Evolutionary conservation across 2,888 invertebrate species (phyloP), one percentile per base, ranked within the genome.

Genomic region (Macropis europaea): DNA sequence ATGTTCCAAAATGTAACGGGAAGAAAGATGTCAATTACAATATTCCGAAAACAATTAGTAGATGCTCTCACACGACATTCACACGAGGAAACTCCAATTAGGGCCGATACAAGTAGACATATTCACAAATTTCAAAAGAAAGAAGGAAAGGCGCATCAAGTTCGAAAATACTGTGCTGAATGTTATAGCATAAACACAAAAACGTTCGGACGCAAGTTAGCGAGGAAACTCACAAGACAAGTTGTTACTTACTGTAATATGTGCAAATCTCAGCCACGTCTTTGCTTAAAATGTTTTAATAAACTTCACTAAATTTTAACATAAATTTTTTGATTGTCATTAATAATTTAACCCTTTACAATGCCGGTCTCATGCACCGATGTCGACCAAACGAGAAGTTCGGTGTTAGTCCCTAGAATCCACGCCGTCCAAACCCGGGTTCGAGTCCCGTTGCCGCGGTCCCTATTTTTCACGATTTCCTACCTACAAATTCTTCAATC

Each of bases 211-310:
- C 47, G 52, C 53, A 2, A 45, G 13, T 9, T 30, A 59, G 60
- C 67, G 17, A 67, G 9, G 34, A 60, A 67, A 26, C 3, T n/a
- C 9, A 67, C 52, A 26, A 64, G 50, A 42, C n/a, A 68, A 42
- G 48, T 45, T 6, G 68, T 67, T 30, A 53, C 67, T 0, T 68
- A 45, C 38, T 67, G 59, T 47, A 4, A 61, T 52, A 54, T 48
- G 61, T 54, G 62, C 32, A 62, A 34, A 53, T 53, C 45, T 17
- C 28, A 36, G 30, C 45, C 40, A 48, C 34, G 53, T 59, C 24
- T 61, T 61, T 54, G 45, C 24, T 59, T 52, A 59, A 2, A 59
- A 42, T 66, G 66, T 48, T 59, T 66, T 48, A 57, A 57, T 54
- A 57, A 57, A 43, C 22, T 56, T 32, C n/a, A 42, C 3, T 56